phyloP scores from a whole-genome alignment of 2,113 vertebrate genomes.

The Alectura lathami region DNA sequence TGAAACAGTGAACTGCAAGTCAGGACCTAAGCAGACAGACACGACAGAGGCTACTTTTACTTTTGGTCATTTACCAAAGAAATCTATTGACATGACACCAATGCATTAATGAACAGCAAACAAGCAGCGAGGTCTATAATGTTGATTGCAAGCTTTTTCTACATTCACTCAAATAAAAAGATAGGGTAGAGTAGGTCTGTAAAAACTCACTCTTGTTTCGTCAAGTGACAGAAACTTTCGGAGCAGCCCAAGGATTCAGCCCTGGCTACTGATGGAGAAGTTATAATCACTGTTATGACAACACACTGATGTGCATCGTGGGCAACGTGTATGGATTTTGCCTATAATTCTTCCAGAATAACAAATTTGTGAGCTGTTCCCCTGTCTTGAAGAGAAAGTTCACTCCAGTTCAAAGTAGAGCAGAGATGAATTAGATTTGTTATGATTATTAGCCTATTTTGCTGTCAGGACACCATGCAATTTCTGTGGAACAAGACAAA shows the following conservation, averaged over 20 bases:
- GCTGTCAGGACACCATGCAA: not conserved
- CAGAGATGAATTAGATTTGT: slow-evolving; percentile 26
- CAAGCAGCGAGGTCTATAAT: not conserved
- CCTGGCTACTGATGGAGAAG: not conserved
- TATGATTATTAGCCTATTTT: slow-evolving; percentile 35
- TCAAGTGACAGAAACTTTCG: not conserved
- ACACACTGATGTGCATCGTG: not conserved
- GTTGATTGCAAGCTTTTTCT: not conserved
- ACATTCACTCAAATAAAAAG: not conserved
- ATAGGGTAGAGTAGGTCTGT: not conserved
- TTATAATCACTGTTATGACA: not conserved
- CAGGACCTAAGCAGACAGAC: not conserved
- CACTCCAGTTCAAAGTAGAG: not conserved
- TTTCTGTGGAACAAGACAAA: slow-evolving; percentile 22
- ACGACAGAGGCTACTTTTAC: not conserved
- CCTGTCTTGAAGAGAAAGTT: slow-evolving; percentile 12
- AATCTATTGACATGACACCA: not conserved
- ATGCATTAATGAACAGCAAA: not conserved
- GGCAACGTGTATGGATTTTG: slow-evolving; percentile 20
- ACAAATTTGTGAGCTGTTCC: not conserved
- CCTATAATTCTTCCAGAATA: slow-evolving; percentile 13
- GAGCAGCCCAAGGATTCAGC: not conserved
- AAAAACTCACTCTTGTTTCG: not conserved
- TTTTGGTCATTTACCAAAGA: not conserved
- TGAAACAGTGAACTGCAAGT: not conserved